Evolutionary conservation across 2,113 vertebrate genomes (phyloP).

Genomic region (Tetrao urogallus): DNA sequence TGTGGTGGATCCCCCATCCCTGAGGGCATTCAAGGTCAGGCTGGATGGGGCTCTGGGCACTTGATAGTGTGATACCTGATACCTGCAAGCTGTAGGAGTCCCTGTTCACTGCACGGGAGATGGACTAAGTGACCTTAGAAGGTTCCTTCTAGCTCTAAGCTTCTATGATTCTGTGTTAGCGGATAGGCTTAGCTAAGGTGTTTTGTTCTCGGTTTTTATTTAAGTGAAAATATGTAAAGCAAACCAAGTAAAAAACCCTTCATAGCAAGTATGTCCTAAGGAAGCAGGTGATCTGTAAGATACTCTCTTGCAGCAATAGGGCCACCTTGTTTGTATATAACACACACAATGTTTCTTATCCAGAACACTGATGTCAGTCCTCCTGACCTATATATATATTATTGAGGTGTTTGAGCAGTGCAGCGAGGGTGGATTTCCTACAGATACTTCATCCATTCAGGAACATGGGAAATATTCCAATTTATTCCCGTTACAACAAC

Average conservation of each 20-base stretch:
- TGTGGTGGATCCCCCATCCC: no score
- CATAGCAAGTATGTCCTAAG: background rate
- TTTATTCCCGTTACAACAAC: background rate
- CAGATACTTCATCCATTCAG: background rate
- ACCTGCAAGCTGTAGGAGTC: no score
- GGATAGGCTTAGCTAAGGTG: background rate
- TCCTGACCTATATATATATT: background rate
- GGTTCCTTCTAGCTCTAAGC: no score
- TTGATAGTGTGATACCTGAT: no score
- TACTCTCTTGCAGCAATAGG: background rate
- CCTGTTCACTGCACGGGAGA: no score
- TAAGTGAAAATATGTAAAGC: background rate
- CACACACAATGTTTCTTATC: accelerated
- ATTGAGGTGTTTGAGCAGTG: background rate
- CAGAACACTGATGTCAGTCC: background rate
- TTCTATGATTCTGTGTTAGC: background rate
- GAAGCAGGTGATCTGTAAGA: background rate
- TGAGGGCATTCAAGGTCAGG: no score
- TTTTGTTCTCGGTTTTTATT: background rate
- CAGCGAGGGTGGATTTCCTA: background rate
- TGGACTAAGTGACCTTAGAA: no score
- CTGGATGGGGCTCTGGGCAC: no score
- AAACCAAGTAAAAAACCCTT: background rate
- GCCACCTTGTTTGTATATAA: background rate
- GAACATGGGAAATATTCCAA: background rate